These are phyloP conservation scores for Pitangus sulphuratus DNA, from an alignment of 2,797 vertebrate species.

Conservation along the genomic window DNA sequence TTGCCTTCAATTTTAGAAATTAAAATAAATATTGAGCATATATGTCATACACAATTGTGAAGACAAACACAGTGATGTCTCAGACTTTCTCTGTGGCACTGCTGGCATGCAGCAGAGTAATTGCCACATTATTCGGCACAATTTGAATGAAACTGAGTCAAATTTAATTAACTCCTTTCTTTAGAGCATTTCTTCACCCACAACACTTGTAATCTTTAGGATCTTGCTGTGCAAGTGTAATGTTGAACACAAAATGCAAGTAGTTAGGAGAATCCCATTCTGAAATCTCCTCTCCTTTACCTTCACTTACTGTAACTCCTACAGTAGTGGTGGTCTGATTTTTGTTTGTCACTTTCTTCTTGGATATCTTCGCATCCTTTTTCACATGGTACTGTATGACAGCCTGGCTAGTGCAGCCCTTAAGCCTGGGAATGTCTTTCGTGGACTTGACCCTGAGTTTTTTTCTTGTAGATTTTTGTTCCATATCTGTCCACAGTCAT, in stretches of 20 bases:
- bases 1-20: not conserved
- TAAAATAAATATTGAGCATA: not conserved
- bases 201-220: not conserved
- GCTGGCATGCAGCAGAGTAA: not conserved
- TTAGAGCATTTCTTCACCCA: not conserved
- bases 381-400: not conserved
- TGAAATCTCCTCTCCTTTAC: not conserved
- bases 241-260: not conserved
- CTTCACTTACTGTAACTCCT: not conserved
- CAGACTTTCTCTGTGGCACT: not conserved
- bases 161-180: slow-evolving; percentile 17
- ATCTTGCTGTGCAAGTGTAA: not conserved
- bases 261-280: not conserved
- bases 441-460: not conserved
- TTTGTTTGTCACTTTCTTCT: not conserved
- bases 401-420: not conserved
- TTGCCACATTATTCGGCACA: not conserved
- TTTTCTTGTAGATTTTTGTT: not conserved
- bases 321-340: not conserved
- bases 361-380: not conserved
- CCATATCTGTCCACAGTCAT: not conserved
- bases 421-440: not conserved
- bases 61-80: not conserved
- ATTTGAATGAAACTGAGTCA: not conserved
- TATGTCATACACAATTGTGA: not conserved